Evolutionary conservation across 2,113 vertebrate species (phyloP), one percentile per base, ranked within the genome.

Genomic region (Lycaon pictus): DNA sequence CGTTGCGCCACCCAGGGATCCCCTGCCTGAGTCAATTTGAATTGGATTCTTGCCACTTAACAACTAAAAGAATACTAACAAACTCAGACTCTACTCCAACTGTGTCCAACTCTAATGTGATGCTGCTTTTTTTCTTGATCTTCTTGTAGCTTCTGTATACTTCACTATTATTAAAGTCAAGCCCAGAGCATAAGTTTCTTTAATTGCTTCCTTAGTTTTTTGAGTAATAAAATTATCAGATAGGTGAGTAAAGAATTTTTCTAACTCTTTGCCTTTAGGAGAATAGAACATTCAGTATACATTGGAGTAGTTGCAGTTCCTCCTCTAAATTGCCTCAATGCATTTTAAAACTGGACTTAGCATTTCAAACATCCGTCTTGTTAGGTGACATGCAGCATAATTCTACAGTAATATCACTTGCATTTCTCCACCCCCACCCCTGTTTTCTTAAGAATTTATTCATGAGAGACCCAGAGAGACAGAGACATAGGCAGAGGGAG

Each of bases 221-320:
- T 84, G 72, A 93, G 27, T 20, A 79, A 80, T 76, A 43, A 83
- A 94, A 87, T 84, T 58, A 92, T 83, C 71, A 95, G 13, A 20
- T 23, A 92, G 48, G 7, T 55, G 80, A 84, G 16, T 35, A 83
- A 69, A 84, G 20, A 71, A 55, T 13, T 87, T 69, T 86, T 74
- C 15, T 79, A 51, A 69, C 67, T 90, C 27, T 71, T 56, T 92
- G 53, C 16, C 92, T 87, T 62, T 29, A 82, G 48, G 55, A 67
- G 67, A 84, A 90, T 29, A 32, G 53, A 94, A 63, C 58, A 79
- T 79, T 86, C 25, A 25, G 43, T 8, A 90, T 63, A 77, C 16
- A 23, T 10, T 51, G 35, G 19, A 35, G 23, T 56, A 6, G 0
- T 48, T 72, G 20, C 6, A 55, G 43, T 37, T 82, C 35, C 7